Base-by-base conservation (phyloP, 2,888 invertebrate genomes). In the Monoplex corrugatus region DNA sequence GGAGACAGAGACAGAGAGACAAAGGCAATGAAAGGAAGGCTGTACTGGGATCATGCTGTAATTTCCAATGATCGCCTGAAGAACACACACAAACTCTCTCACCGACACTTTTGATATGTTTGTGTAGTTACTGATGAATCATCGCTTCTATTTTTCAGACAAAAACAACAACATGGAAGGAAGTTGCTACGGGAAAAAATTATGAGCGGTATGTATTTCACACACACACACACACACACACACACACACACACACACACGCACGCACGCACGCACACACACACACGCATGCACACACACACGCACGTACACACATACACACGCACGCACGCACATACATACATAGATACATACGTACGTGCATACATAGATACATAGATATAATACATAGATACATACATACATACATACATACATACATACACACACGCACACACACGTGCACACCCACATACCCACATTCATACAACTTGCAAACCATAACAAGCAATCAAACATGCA, bases 311-410 rank as follows among this genome's bases (percentile, higher is more conserved):
- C 38, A 72, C 72, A 28, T 13, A 80, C 80, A 43, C 80, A 80
- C 80, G 40, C 80, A 80, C 80, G 35, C 80, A 80, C 80, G 35
- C 80, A 80, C 80, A 80, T 38, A 80, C 80, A 80, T 38, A 80
- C 80, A 80, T 8, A 6, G 38, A 38, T 13, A 80, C 40, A 80
- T 38, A 38, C 38, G 35, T 38, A 38, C 38, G 28, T 35, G 35
- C 80, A 80, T 32, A 72, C 28, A 19, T 5, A 72, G 5, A 72
- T 32, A 72, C 72, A 72, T 28, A 72, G 13, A 72, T 28, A 72
- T 32, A 19, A 16, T 75, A 13, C 23, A 6, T 6, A 38, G 19
- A 80, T 38, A 38, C 38, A 43, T 35, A 80, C 80, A 80, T 32
- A 72, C 28, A 19, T 5, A 72, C 28, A 72, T 32, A 72, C 72